Evolutionary conservation across 2,888 invertebrate genomes (phyloP), one percentile per base, ranked within the genome.

Genomic region (Acanthosepion pharaonis): DNA sequence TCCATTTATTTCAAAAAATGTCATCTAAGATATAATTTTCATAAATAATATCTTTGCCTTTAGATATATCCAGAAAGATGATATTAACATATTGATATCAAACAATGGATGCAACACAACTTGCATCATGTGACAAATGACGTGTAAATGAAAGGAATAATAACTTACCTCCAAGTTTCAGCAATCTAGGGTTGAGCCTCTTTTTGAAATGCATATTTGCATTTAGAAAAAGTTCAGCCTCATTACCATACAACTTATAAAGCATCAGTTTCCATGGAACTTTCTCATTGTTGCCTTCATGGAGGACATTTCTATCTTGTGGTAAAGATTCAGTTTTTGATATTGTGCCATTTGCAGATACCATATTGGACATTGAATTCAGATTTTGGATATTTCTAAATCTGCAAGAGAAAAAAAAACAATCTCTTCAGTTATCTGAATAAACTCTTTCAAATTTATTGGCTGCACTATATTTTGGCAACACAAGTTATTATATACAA

Each of bases 221-320:
- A 94, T 97, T 96, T 18, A 97, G 95, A 95, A 97, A 97, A 95
- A 97, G 96, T 95, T 97, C 96, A 0, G 97, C 97, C 33, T 96
- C 96, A 42, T 96, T 95, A 8, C 97, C 97, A 94, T 97, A 97
- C 94, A 97, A 95, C 91, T 96, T 95, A 95, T 97, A 97, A 9
- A 97, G 96, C 95, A n/a, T 93, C 11, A n/a, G 4, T 11, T 93
- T 49, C 93, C 93, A 93, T 51, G 78, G 78, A n/a, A 78, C n/a
- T 5, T 33, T n/a, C 33, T 78, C 15, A 4, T 78, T 33, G 20
- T 33, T 78, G n/a, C n/a, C 20, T 5, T 5, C n/a, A 8, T 78
- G 78, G n/a, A 28, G 28, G 78, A 78, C n/a, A 78, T 78, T n/a
- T 78, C 8, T 11, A 78, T 78, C n/a, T 78, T 78, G 78, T 8